A percentile compares a stretch with the other conserved stretches of the same genome.
phyloP scores from a whole-genome alignment of 2,888 invertebrate species.

The Tipula unca region DNA sequence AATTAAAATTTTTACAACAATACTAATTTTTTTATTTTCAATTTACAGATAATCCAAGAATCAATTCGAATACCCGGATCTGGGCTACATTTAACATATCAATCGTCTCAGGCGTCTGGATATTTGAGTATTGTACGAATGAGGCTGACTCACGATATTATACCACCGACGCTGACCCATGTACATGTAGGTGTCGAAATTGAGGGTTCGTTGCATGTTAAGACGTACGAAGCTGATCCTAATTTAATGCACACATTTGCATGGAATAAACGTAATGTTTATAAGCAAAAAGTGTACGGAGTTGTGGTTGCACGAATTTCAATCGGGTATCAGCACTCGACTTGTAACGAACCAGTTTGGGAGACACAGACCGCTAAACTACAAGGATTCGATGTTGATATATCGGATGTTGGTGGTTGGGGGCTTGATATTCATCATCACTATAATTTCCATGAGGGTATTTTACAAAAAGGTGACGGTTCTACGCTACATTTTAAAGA shows the following conservation, averaged over 20 bases:
- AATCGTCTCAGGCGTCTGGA: conserved; percentile 89
- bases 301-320: conserved; percentile 80
- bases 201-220: conserved; percentile 85
- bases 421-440: conserved; percentile 96
- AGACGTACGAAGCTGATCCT: conserved; percentile 92
- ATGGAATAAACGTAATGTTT: conserved; percentile 97
- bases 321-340: conserved; percentile 89
- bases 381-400: conserved; percentile 92
- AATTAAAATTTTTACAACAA: not conserved
- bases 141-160: conserved; percentile 69
- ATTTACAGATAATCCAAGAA: conserved; percentile 83
- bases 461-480: conserved; percentile 95
- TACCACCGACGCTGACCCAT: conserved; percentile 72
- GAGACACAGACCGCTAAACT: conserved; percentile 88
- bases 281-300: conserved; percentile 91
- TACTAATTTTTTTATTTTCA: conserved; percentile 22
- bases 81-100: conserved; percentile 86
- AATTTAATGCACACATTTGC: conserved; percentile 92
- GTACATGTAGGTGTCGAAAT: conserved; percentile 90
- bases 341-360: conserved; percentile 85
- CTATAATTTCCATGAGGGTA: conserved; percentile 97
- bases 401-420: conserved; percentile 97
- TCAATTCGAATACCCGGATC: conserved; percentile 91
- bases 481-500: conserved; percentile 89
- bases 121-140: conserved; percentile 90